A percentile compares a stretch with the other conserved stretches of the same genome.
Evolutionary conservation across 2,797 vertebrate species (phyloP).

Genomic region (Psittacula echo): DNA sequence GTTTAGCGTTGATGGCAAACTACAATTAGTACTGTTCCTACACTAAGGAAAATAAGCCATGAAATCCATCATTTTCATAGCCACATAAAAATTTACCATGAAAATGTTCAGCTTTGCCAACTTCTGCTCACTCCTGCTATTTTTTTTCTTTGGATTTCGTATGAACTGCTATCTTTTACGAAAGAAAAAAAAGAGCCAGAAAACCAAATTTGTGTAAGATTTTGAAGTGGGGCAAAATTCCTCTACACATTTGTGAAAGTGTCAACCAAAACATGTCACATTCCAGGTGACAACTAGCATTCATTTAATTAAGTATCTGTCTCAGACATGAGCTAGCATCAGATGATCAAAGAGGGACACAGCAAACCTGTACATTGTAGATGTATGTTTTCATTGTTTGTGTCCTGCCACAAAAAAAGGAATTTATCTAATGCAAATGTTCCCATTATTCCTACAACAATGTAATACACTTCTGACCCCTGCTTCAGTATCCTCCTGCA

Average conservation of each 20-base stretch:
- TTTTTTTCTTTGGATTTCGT: neutral
- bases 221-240: neutral
- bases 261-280: neutral
- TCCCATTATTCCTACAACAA: neutral
- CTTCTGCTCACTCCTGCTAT: neutral
- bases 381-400: neutral
- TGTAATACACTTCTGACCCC: neutral
- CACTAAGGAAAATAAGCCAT: neutral
- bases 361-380: neutral
- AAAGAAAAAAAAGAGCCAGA: neutral
- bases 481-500: neutral
- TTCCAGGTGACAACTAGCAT: neutral
- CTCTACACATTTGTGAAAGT: neutral
- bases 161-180: neutral
- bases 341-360: neutral
- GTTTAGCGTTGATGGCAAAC: slow-evolving; percentile 5
- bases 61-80: neutral
- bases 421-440: neutral
- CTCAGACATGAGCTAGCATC: neutral
- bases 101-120: neutral
- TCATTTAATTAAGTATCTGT: neutral
- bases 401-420: neutral
- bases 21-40: neutral
- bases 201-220: neutral
- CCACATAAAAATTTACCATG: neutral